phyloP scores from a whole-genome alignment of 2,113 vertebrate genomes.

The Clarias macrocephalus region DNA sequence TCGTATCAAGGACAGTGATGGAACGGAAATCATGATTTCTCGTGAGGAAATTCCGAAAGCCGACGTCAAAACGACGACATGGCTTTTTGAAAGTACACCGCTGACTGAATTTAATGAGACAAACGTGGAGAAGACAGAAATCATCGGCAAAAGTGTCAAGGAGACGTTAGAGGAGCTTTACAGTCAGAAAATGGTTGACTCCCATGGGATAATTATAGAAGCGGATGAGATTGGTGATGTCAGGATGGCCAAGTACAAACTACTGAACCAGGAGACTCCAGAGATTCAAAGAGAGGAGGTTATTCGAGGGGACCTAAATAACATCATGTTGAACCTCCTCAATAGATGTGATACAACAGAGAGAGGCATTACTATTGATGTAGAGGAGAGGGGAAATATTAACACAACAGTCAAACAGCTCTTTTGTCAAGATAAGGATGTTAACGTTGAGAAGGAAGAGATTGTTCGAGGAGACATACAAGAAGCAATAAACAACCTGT shows the following conservation, averaged over 20 bases:
- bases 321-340: conserved; percentile 86
- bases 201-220: conserved; percentile 87
- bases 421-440: conserved; percentile 75
- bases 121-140: conserved; percentile 75
- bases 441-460: conserved; percentile 78
- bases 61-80: conserved; percentile 87
- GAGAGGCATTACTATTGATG: conserved; percentile 75
- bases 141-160: conserved; percentile 86
- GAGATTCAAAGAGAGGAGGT: conserved; percentile 86
- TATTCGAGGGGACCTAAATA: conserved; percentile 80
- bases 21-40: conserved; percentile 58
- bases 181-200: conserved; percentile 83
- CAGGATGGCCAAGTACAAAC: conserved; percentile 88
- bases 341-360: conserved; percentile 73
- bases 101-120: conserved; percentile 82
- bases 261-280: conserved; percentile 82
- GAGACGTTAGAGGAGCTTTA: conserved; percentile 85
- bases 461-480: conserved; percentile 84
- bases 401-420: conserved; percentile 82
- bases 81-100: conserved; percentile 89
- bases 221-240: conserved; percentile 87
- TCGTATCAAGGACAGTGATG: conserved; percentile 78
- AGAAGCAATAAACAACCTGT: conserved; percentile 84
- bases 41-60: conserved; percentile 83
- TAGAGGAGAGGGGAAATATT: conserved; percentile 83